Percentiles rank a stretch among this genome's conserved stretches.
Conservation (phyloP, 2,113 vertebrate species). For the Prochilodus magdalenae region DNA sequence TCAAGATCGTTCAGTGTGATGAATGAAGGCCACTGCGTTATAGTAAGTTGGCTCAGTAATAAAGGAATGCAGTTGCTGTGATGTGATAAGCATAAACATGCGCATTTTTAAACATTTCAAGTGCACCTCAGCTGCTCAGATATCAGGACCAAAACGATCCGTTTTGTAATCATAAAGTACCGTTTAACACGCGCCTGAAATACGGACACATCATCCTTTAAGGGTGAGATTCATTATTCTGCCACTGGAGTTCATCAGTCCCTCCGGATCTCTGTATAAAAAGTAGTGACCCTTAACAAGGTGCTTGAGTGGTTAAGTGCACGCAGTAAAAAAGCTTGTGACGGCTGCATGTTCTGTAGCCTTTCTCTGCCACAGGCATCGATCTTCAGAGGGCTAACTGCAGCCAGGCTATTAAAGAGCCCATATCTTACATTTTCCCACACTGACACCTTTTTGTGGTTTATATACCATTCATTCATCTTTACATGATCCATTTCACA, state of each 20-base stretch:
- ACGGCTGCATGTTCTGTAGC: neutral
- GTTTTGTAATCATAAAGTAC: neutral
- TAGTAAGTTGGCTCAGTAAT: neutral
- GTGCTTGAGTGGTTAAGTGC: slow-evolving; percentile 8
- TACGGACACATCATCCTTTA: neutral
- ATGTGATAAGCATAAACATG: neutral
- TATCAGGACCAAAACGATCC: neutral
- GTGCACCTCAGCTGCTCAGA: neutral
- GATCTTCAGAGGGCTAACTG: neutral
- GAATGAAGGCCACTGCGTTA: too few species aligned
- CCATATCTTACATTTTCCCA: neutral
- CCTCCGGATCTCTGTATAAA: slow-evolving; percentile 16
- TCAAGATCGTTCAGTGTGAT: too few species aligned
- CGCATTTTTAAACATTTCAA: neutral
- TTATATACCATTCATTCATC: too few species aligned
- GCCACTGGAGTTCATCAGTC: neutral
- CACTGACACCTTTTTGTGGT: neutral
- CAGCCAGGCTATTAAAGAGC: neutral
- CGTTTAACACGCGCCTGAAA: neutral
- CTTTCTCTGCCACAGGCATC: neutral
- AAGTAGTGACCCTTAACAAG: slow-evolving; percentile 14
- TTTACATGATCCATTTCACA: too few species aligned
- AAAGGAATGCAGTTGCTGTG: neutral
- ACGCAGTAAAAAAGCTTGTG: neutral
- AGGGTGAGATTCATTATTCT: slow-evolving; percentile 1